Evolutionary conservation across 2,888 invertebrate genomes (phyloP), one percentile per base, ranked within the genome.

Genomic region (Habroteleia sp.): DNA sequence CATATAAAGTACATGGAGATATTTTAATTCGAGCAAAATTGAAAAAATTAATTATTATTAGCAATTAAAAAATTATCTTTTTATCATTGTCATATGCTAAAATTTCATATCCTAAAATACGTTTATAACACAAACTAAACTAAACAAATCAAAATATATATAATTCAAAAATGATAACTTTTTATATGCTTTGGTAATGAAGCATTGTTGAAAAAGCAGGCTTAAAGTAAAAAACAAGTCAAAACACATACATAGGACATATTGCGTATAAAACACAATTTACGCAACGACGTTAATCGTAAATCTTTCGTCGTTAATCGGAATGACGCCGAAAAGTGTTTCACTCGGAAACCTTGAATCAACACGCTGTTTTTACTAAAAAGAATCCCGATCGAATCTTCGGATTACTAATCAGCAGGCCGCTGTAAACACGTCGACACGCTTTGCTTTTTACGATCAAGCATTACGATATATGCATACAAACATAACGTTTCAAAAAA

Each of bases 381-480:
- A 62, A 62, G 62, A 71, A 58, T 69, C 20, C 50, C 44, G 52
- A 16, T 52, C 52, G 60, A 63, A 63, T 72, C 48, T 54, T 65
- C 58, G 65, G 39, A 74, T 68, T 74, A 48, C 39, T 68, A 74
- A 74, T 74, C 68, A 68, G 44, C 74, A 44, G 50, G 50, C 63
- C 56, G 68, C 44, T 74, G 74, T 74, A 74, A 74, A 74, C 68
- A 68, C 62, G 74, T 74, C 74, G 62, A 56, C 60, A 29, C 50
- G 54, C 29, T 48, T 50, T 48, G 62, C 50, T 56, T 68, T 74
- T 74, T 74, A 62, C 39, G 68, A 56, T 62, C 48, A 50, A 37
- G 44, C 39, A 33, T 44, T 39, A 50, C 63, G 46, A 63, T 50
- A 37, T 37, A 10, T 31, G 46, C 41, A 6, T 31, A 42, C 31